Percentiles rank a stretch among this genome's conserved stretches.
Conservation (phyloP, 2,113 vertebrate species). For the Oreotrochilus melanogaster region DNA sequence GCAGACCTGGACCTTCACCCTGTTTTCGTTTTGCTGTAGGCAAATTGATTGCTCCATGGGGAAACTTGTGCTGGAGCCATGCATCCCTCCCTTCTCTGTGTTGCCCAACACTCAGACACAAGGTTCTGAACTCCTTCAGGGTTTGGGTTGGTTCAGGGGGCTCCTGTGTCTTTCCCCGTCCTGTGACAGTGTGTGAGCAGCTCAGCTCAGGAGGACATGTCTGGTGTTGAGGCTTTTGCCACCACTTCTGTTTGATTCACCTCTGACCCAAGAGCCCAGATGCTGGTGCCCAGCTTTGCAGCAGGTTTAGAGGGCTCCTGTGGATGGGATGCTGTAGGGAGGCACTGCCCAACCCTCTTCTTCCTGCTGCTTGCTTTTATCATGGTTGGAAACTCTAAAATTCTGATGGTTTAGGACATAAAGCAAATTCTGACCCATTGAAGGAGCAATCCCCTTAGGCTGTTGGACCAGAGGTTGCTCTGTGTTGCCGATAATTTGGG, state of each 20-base stretch:
- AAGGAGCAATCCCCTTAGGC: not conserved
- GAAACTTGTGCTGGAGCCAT: not conserved
- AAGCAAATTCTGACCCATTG: not conserved
- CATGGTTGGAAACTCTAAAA: not conserved
- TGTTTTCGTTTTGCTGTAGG: accelerated
- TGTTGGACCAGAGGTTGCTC: not conserved
- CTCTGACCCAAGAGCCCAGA: not conserved
- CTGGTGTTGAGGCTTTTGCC: not conserved
- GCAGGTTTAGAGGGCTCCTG: not conserved
- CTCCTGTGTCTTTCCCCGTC: not conserved
- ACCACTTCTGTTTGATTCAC: too few relatives aligned
- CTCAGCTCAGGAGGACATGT: not conserved
- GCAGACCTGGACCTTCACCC: not conserved
- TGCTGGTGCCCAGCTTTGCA: not conserved
- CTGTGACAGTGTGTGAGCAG: not conserved
- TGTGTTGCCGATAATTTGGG: not conserved
- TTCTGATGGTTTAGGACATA: not conserved
- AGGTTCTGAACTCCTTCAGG: not conserved
- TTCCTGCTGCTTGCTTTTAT: not conserved
- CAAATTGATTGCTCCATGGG: not conserved
- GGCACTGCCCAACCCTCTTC: not conserved
- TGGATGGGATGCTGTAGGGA: accelerated
- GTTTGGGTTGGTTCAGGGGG: not conserved
- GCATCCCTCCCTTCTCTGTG: not conserved
- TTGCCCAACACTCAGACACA: not conserved